Conservation (phyloP, 2,888 invertebrate species). For the Neuroscelio doddi region DNA sequence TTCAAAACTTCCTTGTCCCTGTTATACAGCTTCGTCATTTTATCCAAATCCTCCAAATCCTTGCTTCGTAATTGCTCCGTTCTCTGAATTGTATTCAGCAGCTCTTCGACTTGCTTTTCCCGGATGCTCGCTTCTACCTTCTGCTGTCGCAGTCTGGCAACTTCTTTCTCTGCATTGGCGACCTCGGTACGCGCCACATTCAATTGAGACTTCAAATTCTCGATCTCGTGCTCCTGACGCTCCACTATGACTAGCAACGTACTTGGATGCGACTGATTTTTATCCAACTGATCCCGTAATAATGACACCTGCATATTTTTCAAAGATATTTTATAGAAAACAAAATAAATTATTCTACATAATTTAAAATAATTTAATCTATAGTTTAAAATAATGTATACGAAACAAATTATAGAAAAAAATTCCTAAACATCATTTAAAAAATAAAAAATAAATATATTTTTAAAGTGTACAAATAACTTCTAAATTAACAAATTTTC, state of each 20-base stretch:
- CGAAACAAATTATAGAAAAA: no score
- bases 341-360: slow-evolving; percentile 8
- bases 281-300: slow-evolving; percentile 55
- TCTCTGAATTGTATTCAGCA: slow-evolving; percentile 82
- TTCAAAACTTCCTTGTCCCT: slow-evolving; percentile 81
- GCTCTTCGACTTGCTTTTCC: slow-evolving; percentile 85
- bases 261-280: slow-evolving; percentile 63
- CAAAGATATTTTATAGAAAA: no score
- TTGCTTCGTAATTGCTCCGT: slow-evolving; percentile 84
- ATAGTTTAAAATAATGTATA: no score
- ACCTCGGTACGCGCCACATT: slow-evolving; percentile 78
- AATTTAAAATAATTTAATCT: no score
- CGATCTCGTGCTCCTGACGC: slow-evolving; percentile 80
- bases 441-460: no score
- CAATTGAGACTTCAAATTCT: slow-evolving; percentile 81
- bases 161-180: slow-evolving; percentile 81
- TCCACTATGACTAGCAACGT: slow-evolving; percentile 73
- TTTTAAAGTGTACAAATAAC: no score
- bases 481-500: no score
- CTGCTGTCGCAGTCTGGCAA: slow-evolving; percentile 80
- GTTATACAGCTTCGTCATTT: slow-evolving; percentile 76
- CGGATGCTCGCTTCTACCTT: slow-evolving; percentile 81
- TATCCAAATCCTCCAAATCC: slow-evolving; percentile 79
- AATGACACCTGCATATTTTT: slow-evolving; percentile 12
- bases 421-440: no score